Percentiles rank a stretch among this genome's conserved stretches.
phyloP scores from a whole-genome alignment of 1,140 invertebrate species.

The Protaetia brevitarsis region DNA sequence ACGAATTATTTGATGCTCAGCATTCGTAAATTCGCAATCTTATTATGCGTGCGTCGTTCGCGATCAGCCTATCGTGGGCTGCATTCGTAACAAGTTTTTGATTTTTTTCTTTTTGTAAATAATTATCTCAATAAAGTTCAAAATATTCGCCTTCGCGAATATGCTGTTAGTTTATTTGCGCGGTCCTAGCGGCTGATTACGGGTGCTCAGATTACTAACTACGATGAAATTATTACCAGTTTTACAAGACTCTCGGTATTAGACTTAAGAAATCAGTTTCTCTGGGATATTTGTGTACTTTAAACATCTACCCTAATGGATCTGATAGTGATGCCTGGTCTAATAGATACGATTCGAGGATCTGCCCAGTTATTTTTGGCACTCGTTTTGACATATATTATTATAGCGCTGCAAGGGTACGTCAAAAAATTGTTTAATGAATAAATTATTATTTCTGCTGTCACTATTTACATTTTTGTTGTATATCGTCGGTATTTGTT shows the following conservation, averaged over 20 bases:
- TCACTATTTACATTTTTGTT: too few species aligned
- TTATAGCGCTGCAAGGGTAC: constrained; percentile 40
- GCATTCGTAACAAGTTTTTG: not conserved
- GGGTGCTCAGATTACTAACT: too few species aligned
- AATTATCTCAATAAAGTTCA: not conserved
- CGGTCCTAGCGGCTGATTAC: too few species aligned
- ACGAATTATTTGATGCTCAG: not conserved
- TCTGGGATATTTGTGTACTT: not conserved
- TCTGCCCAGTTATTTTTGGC: constrained; percentile 39
- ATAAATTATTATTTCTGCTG: not conserved
- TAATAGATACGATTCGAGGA: constrained; percentile 34
- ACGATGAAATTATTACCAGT: too few species aligned
- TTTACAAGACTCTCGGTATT: too few species aligned
- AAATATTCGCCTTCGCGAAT: not conserved
- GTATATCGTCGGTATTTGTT: too few species aligned
- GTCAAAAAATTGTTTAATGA: constrained; percentile 5
- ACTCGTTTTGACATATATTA: constrained; percentile 39
- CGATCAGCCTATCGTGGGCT: not conserved
- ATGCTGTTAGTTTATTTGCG: constrained; percentile 11
- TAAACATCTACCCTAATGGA: not conserved
- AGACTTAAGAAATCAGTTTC: too few species aligned
- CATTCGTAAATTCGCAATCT: constrained; percentile 1
- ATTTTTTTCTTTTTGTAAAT: not conserved
- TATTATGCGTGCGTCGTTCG: not conserved
- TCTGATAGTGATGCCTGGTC: not conserved